Conservation (phyloP, 1,140 invertebrate species). For the Camponotus vicinus region DNA sequence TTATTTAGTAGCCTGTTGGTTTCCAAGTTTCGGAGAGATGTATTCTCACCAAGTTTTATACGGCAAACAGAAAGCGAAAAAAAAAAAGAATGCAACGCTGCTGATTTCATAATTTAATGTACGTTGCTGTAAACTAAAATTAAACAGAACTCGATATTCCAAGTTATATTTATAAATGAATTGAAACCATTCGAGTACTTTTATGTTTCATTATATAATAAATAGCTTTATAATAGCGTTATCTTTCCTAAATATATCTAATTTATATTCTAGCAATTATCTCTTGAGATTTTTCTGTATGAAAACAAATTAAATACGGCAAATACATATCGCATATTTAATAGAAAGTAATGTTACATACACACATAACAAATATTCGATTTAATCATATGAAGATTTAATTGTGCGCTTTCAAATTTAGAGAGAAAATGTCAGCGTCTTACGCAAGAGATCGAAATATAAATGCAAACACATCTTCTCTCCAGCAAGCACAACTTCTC, state of each 20-base stretch:
- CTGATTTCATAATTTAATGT: background rate
- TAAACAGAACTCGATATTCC: background rate
- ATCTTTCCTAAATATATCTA: background rate
- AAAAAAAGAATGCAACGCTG: background rate
- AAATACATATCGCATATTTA: background rate
- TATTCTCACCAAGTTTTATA: background rate
- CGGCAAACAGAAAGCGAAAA: background rate
- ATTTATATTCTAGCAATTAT: background rate
- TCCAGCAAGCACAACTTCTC: constrained; percentile 4
- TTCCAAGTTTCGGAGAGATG: constrained; percentile 26
- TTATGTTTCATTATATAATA: background rate
- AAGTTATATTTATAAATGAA: background rate
- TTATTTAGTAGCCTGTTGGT: constrained; percentile 1
- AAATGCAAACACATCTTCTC: constrained; percentile 36
- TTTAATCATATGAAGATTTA: background rate
- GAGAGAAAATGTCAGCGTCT: background rate
- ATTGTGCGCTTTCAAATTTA: background rate
- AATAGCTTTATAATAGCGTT: background rate
- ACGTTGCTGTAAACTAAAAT: background rate
- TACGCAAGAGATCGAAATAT: constrained; percentile 10
- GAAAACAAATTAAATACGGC: background rate
- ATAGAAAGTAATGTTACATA: background rate
- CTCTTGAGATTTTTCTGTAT: background rate
- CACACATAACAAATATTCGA: background rate
- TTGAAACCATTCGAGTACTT: background rate